Conservation (phyloP, 2,113 vertebrate genomes). For the Electrona antarctica region DNA sequence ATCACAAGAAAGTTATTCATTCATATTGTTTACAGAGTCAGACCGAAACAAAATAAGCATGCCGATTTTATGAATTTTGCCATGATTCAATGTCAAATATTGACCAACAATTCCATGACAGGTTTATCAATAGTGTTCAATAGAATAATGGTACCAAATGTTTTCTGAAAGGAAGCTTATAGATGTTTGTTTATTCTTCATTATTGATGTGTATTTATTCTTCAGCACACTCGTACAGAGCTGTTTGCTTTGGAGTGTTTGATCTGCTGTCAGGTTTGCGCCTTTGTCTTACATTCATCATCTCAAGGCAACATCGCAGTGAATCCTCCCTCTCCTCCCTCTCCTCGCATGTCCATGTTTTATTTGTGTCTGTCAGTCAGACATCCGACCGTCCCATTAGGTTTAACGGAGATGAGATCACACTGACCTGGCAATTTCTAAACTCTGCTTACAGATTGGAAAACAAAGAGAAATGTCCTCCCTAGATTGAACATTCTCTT, state of each 20-base stretch:
- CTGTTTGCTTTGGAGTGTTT: conserved; percentile 31
- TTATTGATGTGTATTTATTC: conserved; percentile 20
- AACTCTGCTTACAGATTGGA: neutral
- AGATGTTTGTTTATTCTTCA: conserved; percentile 7
- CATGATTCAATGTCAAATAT: conserved; percentile 42
- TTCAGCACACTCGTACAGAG: neutral
- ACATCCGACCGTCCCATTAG: neutral
- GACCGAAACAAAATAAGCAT: conserved; percentile 13
- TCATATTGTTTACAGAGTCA: neutral
- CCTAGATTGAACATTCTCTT: too few species aligned
- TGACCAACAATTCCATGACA: conserved; percentile 41
- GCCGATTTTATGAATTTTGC: conserved; percentile 23
- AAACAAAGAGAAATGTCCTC: too few species aligned
- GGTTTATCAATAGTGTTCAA: conserved; percentile 36
- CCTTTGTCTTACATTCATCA: conserved; percentile 13
- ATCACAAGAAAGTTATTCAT: neutral
- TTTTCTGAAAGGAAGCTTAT: conserved; percentile 17
- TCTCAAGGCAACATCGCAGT: neutral
- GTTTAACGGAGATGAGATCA: conserved; percentile 8
- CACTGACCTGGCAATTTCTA: neutral
- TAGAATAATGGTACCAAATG: conserved; percentile 1
- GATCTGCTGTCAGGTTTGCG: conserved; percentile 8
- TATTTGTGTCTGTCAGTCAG: neutral
- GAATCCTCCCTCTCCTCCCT: neutral
- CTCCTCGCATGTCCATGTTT: neutral